These are phyloP conservation scores for Moxostoma hubbsi DNA, from an alignment of 2,797 vertebrate genomes.

Conservation along the genomic window DNA sequence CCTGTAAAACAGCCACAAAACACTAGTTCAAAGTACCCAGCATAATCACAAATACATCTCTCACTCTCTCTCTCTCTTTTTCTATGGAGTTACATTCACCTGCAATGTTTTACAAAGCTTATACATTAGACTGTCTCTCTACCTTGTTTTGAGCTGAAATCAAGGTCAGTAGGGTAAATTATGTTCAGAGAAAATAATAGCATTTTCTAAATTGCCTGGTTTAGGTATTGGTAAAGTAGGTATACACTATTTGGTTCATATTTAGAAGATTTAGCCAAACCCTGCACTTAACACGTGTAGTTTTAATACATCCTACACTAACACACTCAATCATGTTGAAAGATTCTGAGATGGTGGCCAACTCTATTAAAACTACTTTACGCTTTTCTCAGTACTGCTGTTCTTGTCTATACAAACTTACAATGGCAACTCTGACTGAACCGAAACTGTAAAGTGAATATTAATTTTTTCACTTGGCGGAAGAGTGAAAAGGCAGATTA, in stretches of 20 bases:
- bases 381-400: background rate
- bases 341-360: background rate
- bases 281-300: background rate
- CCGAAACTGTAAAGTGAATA: conserved; percentile 25
- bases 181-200: background rate
- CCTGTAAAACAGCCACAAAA: conserved; percentile 85
- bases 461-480: conserved; percentile 1
- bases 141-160: conserved; percentile 24
- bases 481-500: conserved; percentile 32
- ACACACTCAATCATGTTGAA: too few species aligned
- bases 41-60: too few species aligned
- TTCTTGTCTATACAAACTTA: background rate
- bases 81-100: too few species aligned
- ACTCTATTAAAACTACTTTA: background rate
- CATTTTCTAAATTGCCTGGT: background rate
- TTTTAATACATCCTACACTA: background rate
- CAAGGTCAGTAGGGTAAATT: background rate
- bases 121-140: conserved; percentile 56
- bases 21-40: background rate
- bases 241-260: background rate
- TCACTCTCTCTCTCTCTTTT: too few species aligned
- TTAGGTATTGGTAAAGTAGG: too few species aligned
- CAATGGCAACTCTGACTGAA: background rate
- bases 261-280: background rate
- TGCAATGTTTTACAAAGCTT: background rate